Base-by-base conservation (phyloP, 2,113 vertebrate species). In the Cettia cetti region DNA sequence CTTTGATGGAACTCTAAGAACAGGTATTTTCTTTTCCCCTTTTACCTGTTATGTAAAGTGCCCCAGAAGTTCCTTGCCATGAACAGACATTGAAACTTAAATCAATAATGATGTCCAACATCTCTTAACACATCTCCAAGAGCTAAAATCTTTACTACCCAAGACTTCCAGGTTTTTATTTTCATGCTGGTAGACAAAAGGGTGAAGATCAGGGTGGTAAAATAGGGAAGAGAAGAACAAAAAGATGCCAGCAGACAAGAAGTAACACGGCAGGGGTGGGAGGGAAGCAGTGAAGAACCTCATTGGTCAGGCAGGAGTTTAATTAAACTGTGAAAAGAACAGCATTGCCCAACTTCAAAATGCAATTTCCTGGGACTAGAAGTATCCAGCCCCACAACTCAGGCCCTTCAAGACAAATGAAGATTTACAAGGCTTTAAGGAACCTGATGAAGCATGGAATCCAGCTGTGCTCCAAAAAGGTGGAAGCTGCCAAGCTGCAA, bases 371-470 rank as follows among this genome's bases (percentile, higher is more conserved):
- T 28, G 49, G 1, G 72, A 74, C 30, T 26, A 26, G 7, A 53
- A 40, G 28, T 4, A 42, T 4, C 40, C 8, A 82, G 44, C 27
- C 35, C 7, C 23, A 68, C 27, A 84, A 24, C 1, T 2, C 22
- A 11, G 11, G 21, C 23, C 42, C 37, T 23, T 40, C 15, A 40
- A 53, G 61, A 35, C 42, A 81, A 82, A 0, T 8, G 27, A 74
- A 39, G 24, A 54, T 37, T 40, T 26, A 35, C 6, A 66, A 50
- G 20, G 15, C 18, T 49, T 37, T 26, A 20, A 37, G 22, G n/a
- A 61, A 49, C 31, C 4, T 27, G 30, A 40, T 0, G 0, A 3
- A n/a, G 66, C 30, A 14, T 0, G 11, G 12, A 66, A 47, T 18
- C n/a, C 14, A 74, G 23, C 22, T n/a, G 13, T 6, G 13, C 31